These are phyloP conservation scores for Lacanobia oleracea DNA, from an alignment of 2,888 invertebrate species.

Conservation along the genomic window DNA sequence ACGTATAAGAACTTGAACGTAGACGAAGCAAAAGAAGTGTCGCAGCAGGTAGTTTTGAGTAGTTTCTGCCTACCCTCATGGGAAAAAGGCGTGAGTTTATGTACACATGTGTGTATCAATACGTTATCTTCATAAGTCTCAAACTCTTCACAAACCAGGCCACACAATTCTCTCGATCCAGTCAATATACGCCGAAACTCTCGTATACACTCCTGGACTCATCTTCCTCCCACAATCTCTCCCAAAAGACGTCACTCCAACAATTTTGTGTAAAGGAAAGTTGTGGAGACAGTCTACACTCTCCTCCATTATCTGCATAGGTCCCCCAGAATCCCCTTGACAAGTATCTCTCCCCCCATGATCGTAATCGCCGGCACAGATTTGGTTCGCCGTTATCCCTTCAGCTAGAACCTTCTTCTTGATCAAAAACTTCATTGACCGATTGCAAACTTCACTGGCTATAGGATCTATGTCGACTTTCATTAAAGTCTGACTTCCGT, in stretches of 20 bases:
- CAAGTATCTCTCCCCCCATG: conserved; percentile 87
- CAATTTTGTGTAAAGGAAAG: conserved; percentile 85
- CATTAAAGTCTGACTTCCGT: conserved; percentile 87
- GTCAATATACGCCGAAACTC: conserved; percentile 83
- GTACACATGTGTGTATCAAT: not conserved
- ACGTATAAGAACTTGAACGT: conserved; percentile 30
- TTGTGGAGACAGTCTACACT: conserved; percentile 80
- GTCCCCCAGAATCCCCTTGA: conserved; percentile 89
- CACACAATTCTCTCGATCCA: conserved; percentile 89
- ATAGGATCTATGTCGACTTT: conserved; percentile 86
- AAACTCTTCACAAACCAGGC: conserved; percentile 70
- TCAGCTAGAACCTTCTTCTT: conserved; percentile 77
- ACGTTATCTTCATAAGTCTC: not conserved
- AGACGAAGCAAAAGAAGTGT: no score
- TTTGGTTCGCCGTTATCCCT: conserved; percentile 81
- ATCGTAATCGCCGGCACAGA: conserved; percentile 87
- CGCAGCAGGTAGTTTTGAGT: no score
- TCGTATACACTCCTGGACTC: conserved; percentile 89
- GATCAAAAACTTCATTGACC: conserved; percentile 82
- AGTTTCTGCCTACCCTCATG: not conserved
- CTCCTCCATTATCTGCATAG: conserved; percentile 83
- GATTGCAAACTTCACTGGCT: conserved; percentile 78
- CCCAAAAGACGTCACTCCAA: conserved; percentile 90
- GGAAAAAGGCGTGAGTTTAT: not conserved
- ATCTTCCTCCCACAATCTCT: conserved; percentile 88